Percentiles rank a stretch among this genome's conserved stretches.
Conservation (phyloP, 2,888 invertebrate species). For the Microctonus hyperodae region DNA sequence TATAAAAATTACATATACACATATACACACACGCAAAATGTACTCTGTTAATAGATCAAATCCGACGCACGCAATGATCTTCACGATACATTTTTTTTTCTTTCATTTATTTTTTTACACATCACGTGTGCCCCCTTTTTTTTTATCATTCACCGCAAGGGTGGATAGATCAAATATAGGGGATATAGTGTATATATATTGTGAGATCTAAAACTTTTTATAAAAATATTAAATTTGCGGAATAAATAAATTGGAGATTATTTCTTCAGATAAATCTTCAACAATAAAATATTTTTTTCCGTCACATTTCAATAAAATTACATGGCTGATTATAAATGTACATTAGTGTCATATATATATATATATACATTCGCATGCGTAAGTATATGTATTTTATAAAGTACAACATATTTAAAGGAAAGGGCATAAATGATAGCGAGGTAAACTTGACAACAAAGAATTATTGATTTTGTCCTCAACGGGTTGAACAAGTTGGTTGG, state of each 20-base stretch:
- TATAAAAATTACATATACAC: not conserved
- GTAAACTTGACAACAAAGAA: constrained; percentile 61
- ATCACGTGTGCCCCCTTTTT: constrained; percentile 21
- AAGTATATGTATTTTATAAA: not conserved
- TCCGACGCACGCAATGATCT: constrained; percentile 45
- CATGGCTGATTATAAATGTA: too few relatives aligned
- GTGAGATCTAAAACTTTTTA: not conserved
- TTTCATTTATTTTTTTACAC: constrained; percentile 4
- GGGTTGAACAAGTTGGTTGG: constrained; percentile 59
- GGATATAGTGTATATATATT: not conserved
- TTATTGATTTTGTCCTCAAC: constrained; percentile 61
- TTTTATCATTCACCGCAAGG: not conserved
- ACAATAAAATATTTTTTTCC: too few relatives aligned
- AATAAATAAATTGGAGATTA: too few relatives aligned
- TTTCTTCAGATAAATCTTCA: too few relatives aligned
- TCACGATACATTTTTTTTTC: constrained; percentile 41
- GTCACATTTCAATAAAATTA: too few relatives aligned
- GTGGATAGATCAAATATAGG: not conserved
- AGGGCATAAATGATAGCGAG: constrained; percentile 49
- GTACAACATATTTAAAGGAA: not conserved
- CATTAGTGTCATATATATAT: not conserved
- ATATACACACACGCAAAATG: constrained; percentile 13
- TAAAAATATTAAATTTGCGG: not conserved
- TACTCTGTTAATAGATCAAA: constrained; percentile 48
- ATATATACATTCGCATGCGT: not conserved